Percentiles rank a stretch among this genome's conserved stretches.
These are phyloP conservation scores for Barypeithes pellucidus DNA, from an alignment of 2,888 invertebrate species.

Conservation along the genomic window DNA sequence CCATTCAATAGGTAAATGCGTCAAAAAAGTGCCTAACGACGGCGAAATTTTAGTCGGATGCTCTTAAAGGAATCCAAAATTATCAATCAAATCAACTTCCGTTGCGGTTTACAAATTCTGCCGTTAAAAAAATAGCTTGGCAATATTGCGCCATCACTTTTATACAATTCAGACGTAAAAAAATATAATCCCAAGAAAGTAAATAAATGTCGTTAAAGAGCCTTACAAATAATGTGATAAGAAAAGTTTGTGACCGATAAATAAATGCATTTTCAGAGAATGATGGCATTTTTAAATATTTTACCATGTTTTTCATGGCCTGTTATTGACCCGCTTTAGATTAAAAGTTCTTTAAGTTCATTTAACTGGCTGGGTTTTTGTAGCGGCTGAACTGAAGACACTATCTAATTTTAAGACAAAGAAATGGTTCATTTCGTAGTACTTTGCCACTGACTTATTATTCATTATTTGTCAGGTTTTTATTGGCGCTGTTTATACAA, in stretches of 20 bases:
- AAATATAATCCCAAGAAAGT: slow-evolving; percentile 46
- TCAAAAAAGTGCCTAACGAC: no score
- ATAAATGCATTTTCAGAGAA: slow-evolving; percentile 65
- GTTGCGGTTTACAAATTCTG: slow-evolving; percentile 35
- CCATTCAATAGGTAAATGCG: no score
- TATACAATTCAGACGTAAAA: slow-evolving; percentile 51
- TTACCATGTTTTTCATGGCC: slow-evolving; percentile 62
- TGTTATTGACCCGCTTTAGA: slow-evolving; percentile 68
- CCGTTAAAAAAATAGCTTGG: slow-evolving; percentile 39
- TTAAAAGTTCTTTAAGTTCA: slow-evolving; percentile 65
- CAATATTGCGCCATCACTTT: slow-evolving; percentile 37
- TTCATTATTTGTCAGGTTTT: slow-evolving; percentile 33
- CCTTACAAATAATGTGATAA: slow-evolving; percentile 58
- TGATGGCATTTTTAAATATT: slow-evolving; percentile 59
- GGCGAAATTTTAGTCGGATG: no score
- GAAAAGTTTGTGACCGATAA: slow-evolving; percentile 68
- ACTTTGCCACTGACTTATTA: slow-evolving; percentile 60
- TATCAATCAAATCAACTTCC: slow-evolving; percentile 38
- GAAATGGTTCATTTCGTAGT: slow-evolving; percentile 64
- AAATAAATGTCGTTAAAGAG: slow-evolving; percentile 51
- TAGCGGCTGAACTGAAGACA: slow-evolving; percentile 57
- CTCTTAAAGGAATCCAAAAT: slow-evolving; percentile 24
- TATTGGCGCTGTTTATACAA: slow-evolving; percentile 5
- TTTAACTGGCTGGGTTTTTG: slow-evolving; percentile 65
- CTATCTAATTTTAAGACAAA: slow-evolving; percentile 66